Evolutionary conservation across 2,888 invertebrate genomes (phyloP).

Genomic region (Tupiocoris notatus): DNA sequence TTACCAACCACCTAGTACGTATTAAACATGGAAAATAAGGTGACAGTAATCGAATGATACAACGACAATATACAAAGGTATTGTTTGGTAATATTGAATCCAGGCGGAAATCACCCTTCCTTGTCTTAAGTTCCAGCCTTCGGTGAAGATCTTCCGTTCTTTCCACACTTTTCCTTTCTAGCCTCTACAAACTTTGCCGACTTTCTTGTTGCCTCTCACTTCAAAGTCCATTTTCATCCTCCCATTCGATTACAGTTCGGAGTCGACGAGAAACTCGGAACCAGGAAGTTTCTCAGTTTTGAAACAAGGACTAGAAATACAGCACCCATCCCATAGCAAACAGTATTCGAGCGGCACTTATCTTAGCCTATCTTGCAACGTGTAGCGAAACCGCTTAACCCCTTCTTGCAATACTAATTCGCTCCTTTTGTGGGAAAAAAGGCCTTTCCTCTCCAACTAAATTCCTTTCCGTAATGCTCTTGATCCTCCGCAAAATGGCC

Average conservation of each 20-base stretch:
- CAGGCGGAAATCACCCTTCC: too few relatives aligned
- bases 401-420: slow-evolving; percentile 24
- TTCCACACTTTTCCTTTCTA: not conserved
- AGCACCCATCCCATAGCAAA: too few relatives aligned
- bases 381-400: slow-evolving; percentile 10
- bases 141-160: slow-evolving; percentile 3
- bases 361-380: slow-evolving; percentile 18
- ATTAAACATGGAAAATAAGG: too few relatives aligned
- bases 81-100: too few relatives aligned
- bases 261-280: slow-evolving; percentile 13
- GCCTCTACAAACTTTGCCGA: slow-evolving; percentile 10
- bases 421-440: too few relatives aligned
- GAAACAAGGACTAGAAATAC: too few relatives aligned
- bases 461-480: not conserved
- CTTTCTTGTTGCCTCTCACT: too few relatives aligned
- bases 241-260: slow-evolving; percentile 26
- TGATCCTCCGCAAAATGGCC: slow-evolving; percentile 21
- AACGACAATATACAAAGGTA: too few relatives aligned
- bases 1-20: too few relatives aligned
- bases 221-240: too few relatives aligned
- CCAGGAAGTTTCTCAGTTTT: slow-evolving; percentile 11
- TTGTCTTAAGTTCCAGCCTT: slow-evolving; percentile 13
- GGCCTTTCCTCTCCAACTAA: not conserved
- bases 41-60: too few relatives aligned
- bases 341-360: slow-evolving; percentile 15